Evolutionary conservation across 2,888 invertebrate species (phyloP), one percentile per base, ranked within the genome.

Genomic region (Mythimna albipuncta): DNA sequence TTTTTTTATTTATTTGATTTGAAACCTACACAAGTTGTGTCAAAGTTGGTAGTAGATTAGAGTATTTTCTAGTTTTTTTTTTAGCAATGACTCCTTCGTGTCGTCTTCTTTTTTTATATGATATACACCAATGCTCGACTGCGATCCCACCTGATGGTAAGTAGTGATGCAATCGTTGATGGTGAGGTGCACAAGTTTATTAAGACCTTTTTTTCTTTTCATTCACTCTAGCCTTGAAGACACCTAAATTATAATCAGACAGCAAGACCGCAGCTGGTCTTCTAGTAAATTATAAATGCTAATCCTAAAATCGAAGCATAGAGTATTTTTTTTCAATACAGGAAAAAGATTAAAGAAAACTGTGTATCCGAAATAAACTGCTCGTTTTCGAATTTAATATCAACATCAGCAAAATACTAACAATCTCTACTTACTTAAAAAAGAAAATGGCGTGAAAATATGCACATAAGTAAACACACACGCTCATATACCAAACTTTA

Each of bases 401-500:
- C 38, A 73, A 26, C 44, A 58, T 16, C 32, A 21, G 11, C 35
- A 61, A 59, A 66, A 32, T 6, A 63, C 54, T 4, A 26, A 63
- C 35, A 47, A 64, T 71, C 21, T 70, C 67, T 63, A 52, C 58
- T 61, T 61, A 70, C 64, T 62, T 38, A 52, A 69, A 69, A 77
- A 79, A 35, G 13, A 67, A 55, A 52, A 75, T 79, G 52, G 75
- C 83, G 81, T 80, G 80, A 78, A 77, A 79, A 74, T 80, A 81
- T 81, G 65, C 77, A 74, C 74, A 79, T 80, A 76, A 79, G 81
- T 74, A 84, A 84, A 82, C 78, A 84, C 72, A 81, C 80, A 82
- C 55, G 64, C 79, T 83, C 85, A 84, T 86, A 88, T 82, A 83
- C 82, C 77, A 72, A 77, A 80, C 64, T 82, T 84, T 77, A 84